Base-by-base conservation (phyloP, 2,113 vertebrate genomes). In the Erythrocercus mccallii region DNA sequence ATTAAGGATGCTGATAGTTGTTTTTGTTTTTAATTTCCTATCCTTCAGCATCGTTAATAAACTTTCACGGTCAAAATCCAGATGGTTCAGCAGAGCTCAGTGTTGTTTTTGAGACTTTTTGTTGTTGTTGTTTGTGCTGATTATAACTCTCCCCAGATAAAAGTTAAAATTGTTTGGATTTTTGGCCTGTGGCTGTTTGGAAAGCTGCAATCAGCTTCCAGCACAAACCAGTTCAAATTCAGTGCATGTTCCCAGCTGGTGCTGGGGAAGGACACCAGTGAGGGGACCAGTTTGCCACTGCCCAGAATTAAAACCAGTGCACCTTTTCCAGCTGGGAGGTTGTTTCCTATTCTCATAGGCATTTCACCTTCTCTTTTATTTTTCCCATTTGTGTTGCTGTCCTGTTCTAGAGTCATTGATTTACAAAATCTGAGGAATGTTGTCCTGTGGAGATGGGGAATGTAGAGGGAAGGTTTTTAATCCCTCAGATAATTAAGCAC, bases 161-260 rank as follows among this genome's bases (percentile, higher is more conserved):
- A 91, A 95, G 83, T 90, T 47, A 68, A 90, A 96, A 69, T 38
- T 9, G 62, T 90, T 96, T 90, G 93, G 92, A n/a, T 90, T 77
- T 94, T 91, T 96, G 94, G 90, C 95, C 94, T 95, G 92, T 94
- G 90, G 95, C 94, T 89, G 88, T 96, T 95, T 93, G 86, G 77
- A 62, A 86, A 91, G 79, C 79, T 93, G 84, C 90, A 88, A 38
- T 40, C 54, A 58, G 90, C 90, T 91, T 86, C 81, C 66, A 93
- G 86, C 56, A 70, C 10, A 65, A 91, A 15, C 22, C 40, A 37
- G 54, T 95, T 95, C 28, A 13, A 12, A 87, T 53, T 87, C 73
- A 15, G 42, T 23, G 45, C 80, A 56, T 1, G 0, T 48, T 76
- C 33, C 16, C 28, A 53, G 74, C 53, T 64, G 65, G 20, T 86